Evolutionary conservation across 2,797 vertebrate species (phyloP), one percentile per base, ranked within the genome.

Genomic region (Microtus obscurus): DNA sequence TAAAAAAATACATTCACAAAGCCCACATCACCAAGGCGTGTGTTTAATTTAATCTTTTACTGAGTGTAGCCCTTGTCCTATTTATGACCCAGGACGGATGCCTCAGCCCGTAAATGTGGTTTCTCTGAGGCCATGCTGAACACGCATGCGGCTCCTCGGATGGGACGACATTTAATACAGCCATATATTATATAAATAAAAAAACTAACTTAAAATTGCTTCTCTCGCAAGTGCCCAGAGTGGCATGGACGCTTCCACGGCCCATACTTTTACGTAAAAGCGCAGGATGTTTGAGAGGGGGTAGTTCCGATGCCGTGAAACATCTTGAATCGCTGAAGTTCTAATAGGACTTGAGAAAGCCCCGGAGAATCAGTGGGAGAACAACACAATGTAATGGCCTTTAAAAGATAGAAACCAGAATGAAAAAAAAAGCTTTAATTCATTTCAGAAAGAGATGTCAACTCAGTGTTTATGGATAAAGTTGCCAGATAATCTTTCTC

Each of bases 361-460:
- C 92, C 91, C 87, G 59, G 97, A 93, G 96, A 97, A 93, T 97
- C 95, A 91, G 91, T 89, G 91, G 87, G 90, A 91, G 92, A 91
- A 67, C 74, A 93, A 45, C 91, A 93, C 96, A 95, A 97, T 93
- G 97, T 96, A 95, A 97, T 93, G 53, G 89, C 71, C 91, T 95
- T 96, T 82, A 93, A 95, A 92, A 97, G 93, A 96, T 89, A 93
- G 97, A 96, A 90, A 96, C 95, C 63, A 86, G 93, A 94, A 95
- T 63, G 37, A 69, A 92, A 89, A 40, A 69, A 69, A 95, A 94
- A 86, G 29, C 73, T 97, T 95, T 97, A 96, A 97, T 93, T 96
- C 89, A 88, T 91, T 96, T 97, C 87, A 97, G 96, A 95, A 93
- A 92, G 89, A 95, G 87, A 95, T 94, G 89, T 94, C 92, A 80